These are phyloP conservation scores for Prinia subflava DNA, from an alignment of 2,113 vertebrate species.

Conservation along the genomic window DNA sequence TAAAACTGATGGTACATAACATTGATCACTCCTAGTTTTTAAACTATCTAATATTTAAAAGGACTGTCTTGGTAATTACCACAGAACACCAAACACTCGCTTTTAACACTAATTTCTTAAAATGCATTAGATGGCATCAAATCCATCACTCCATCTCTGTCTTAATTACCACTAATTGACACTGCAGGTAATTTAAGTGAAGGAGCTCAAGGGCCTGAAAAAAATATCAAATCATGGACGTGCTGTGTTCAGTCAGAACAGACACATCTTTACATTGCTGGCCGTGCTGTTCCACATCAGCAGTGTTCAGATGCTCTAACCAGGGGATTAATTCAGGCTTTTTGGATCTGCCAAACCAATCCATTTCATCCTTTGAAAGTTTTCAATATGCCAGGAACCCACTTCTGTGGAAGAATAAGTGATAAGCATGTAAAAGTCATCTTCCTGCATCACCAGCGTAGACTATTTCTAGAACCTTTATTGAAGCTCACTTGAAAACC, in stretches of 20 bases:
- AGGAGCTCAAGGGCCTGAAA: background rate
- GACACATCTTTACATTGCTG: background rate
- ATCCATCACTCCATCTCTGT: background rate
- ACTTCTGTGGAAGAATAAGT: background rate
- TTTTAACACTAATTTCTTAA: background rate
- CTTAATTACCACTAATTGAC: conserved; percentile 23
- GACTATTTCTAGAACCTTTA: background rate
- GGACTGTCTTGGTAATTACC: background rate
- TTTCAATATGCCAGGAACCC: background rate
- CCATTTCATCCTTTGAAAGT: background rate
- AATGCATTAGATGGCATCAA: background rate
- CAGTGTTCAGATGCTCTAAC: background rate
- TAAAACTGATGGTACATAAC: background rate
- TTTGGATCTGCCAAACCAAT: background rate
- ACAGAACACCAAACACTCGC: background rate
- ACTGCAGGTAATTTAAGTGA: background rate
- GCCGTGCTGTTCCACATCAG: background rate
- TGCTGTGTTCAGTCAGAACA: background rate
- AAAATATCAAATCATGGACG: background rate
- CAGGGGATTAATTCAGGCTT: background rate
- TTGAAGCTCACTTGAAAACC: background rate
- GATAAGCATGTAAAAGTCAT: background rate
- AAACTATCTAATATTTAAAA: background rate
- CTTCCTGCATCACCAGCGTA: background rate
- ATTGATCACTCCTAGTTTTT: background rate